A percentile compares a stretch with the other conserved stretches of the same genome.
Evolutionary conservation across 2,113 vertebrate species (phyloP).

Genomic region (Pseudopodoces humilis): DNA sequence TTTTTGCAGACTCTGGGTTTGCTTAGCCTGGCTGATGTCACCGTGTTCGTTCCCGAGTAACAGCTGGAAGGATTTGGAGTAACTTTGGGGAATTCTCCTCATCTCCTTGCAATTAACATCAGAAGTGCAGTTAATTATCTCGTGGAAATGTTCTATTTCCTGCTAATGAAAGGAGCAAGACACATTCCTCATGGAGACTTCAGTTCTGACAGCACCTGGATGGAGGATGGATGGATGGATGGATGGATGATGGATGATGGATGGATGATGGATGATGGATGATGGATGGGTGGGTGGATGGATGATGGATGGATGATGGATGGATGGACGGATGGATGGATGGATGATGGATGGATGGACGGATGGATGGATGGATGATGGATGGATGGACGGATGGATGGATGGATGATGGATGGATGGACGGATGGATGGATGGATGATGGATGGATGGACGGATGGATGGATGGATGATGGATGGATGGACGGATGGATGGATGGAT

Average conservation of each 20-base stretch:
- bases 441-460: too few species aligned
- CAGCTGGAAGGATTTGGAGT: not conserved
- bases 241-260: not conserved
- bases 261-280: not conserved
- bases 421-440: too few species aligned
- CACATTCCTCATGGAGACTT: not conserved
- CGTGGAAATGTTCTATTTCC: rapidly evolving
- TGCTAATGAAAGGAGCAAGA: not conserved
- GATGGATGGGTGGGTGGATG: not conserved
- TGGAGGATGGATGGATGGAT: not conserved
- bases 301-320: not conserved
- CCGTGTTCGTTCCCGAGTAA: rapidly evolving
- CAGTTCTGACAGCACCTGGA: not conserved
- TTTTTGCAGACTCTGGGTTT: not conserved
- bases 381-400: not conserved
- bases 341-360: not conserved
- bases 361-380: not conserved
- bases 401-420: not conserved
- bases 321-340: not conserved
- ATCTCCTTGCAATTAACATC: not conserved
- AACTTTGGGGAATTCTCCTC: not conserved
- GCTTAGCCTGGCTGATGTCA: not conserved
- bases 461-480: too few species aligned
- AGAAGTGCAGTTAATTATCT: not conserved
- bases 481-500: too few species aligned